A percentile compares a stretch with the other conserved stretches of the same genome.
These are phyloP conservation scores for Andrena fulva DNA, from an alignment of 2,888 invertebrate species.

Conservation along the genomic window DNA sequence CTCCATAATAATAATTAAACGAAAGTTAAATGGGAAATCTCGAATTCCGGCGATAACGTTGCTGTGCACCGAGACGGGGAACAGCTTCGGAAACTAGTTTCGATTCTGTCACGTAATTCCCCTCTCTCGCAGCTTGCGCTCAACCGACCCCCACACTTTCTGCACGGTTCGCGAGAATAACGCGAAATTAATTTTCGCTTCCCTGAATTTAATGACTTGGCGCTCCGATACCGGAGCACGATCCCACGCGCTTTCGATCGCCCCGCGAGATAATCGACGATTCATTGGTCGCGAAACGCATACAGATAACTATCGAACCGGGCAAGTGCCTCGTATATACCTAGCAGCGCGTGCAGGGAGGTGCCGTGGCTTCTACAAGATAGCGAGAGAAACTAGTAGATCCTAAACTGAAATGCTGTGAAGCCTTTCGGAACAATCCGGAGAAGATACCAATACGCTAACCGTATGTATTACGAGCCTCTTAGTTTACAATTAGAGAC, in stretches of 20 bases:
- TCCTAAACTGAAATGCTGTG: too few relatives aligned
- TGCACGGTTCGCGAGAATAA: conserved; percentile 51
- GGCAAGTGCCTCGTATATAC: too few relatives aligned
- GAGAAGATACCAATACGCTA: too few relatives aligned
- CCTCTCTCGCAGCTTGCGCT: neutral
- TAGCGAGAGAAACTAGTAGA: too few relatives aligned
- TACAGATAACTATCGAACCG: too few relatives aligned
- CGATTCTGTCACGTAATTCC: conserved; percentile 66
- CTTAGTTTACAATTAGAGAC: too few relatives aligned
- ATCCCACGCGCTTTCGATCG: conserved; percentile 26
- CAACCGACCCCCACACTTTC: conserved; percentile 13
- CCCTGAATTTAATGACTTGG: conserved; percentile 42
- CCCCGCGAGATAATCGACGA: conserved; percentile 37
- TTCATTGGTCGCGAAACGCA: conserved; percentile 31
- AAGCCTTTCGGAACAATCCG: too few relatives aligned
- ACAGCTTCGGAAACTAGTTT: conserved; percentile 68
- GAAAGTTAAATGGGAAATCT: conserved; percentile 76
- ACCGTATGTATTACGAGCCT: too few relatives aligned
- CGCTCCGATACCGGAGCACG: conserved; percentile 19
- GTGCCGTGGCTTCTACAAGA: too few relatives aligned
- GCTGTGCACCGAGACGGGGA: conserved; percentile 48
- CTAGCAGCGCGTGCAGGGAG: too few relatives aligned
- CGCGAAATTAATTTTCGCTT: conserved; percentile 67
- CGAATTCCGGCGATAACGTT: conserved; percentile 63
- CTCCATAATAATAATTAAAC: conserved; percentile 75